Conservation (phyloP, 1,140 invertebrate genomes). For the Paralvinella palmiformis region DNA sequence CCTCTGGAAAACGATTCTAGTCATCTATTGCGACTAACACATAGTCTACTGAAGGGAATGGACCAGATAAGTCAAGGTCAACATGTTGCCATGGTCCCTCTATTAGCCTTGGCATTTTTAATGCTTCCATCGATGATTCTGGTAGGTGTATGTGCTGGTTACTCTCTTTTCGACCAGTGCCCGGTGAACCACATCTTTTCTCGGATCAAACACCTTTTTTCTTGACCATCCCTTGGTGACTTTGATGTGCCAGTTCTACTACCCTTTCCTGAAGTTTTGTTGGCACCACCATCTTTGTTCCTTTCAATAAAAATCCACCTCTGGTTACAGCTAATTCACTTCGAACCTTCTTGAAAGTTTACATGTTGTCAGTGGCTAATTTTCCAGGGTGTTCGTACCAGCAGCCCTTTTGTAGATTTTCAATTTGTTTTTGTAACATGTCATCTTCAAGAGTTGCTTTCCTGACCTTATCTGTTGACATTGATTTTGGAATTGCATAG, state of each 20-base stretch:
- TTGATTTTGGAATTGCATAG: neutral
- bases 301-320: neutral
- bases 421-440: neutral
- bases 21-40: slow-evolving; percentile 30
- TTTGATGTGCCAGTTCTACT: no score
- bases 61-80: slow-evolving; percentile 25
- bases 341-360: slow-evolving; percentile 2
- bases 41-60: slow-evolving; percentile 27
- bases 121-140: no score
- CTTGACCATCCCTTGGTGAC: no score
- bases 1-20: slow-evolving; percentile 28
- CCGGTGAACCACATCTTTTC: no score
- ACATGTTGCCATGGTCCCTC: slow-evolving; percentile 25
- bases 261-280: no score
- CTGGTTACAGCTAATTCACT: neutral
- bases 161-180: no score
- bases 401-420: neutral
- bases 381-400: slow-evolving; percentile 3
- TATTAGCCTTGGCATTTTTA: no score
- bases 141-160: no score
- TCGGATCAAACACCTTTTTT: no score
- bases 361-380: slow-evolving; percentile 3
- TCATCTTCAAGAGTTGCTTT: slow-evolving; percentile 2
- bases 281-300: no score
- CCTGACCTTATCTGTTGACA: neutral